Percentiles rank a stretch among this genome's conserved stretches.
These are phyloP conservation scores for Leucophora obtusa DNA, from an alignment of 2,888 invertebrate genomes.

Conservation along the genomic window DNA sequence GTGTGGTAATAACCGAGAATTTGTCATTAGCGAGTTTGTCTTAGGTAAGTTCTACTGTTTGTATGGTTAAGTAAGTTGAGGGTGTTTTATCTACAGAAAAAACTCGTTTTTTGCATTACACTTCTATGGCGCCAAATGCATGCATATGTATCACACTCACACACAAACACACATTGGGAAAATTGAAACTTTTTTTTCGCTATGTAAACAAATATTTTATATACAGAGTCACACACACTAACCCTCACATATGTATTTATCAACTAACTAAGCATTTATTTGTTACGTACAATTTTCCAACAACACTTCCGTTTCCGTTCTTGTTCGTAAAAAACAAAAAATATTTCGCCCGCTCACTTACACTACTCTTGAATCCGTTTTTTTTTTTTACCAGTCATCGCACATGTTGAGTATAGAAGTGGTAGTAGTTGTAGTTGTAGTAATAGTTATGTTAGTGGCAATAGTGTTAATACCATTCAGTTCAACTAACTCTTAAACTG, in stretches of 20 bases:
- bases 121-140: slow-evolving; percentile 34
- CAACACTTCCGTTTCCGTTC: slow-evolving; percentile 62
- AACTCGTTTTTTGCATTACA: slow-evolving; percentile 33
- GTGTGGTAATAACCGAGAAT: too few species aligned
- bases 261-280: slow-evolving; percentile 55
- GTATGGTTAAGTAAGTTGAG: slow-evolving; percentile 8
- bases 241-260: slow-evolving; percentile 29
- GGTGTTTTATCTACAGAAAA: slow-evolving; percentile 24
- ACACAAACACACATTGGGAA: neutral
- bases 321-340: slow-evolving; percentile 6
- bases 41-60: neutral
- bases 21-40: too few species aligned
- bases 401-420: slow-evolving; percentile 16
- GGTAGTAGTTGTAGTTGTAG: neutral
- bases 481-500: slow-evolving; percentile 29
- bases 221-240: neutral
- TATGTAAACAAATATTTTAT: neutral
- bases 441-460: slow-evolving; percentile 32
- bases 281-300: slow-evolving; percentile 54
- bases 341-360: neutral
- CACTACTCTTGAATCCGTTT: neutral
- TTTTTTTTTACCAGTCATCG: slow-evolving; percentile 6
- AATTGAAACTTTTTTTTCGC: neutral
- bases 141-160: neutral
- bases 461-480: slow-evolving; percentile 42